Evolutionary conservation across 2,797 vertebrate species (phyloP).

Genomic region (Manis crassicaudata): DNA sequence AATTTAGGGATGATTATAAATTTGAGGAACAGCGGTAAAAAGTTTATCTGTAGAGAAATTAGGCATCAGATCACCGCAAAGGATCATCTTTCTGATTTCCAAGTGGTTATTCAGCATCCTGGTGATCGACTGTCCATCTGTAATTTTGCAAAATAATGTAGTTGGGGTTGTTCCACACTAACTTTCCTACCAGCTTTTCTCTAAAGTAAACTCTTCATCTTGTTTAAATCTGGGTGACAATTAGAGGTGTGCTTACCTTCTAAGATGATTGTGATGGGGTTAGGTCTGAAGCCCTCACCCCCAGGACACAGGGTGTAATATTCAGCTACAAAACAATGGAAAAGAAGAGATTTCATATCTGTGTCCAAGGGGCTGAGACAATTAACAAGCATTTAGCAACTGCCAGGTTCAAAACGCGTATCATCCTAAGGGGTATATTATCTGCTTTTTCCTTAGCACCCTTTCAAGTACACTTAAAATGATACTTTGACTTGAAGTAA

Average conservation of each 20-base stretch:
- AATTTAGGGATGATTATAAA: background rate
- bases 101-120: background rate
- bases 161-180: background rate
- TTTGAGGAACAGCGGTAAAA: background rate
- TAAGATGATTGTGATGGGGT: constrained; percentile 91
- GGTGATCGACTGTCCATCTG: background rate
- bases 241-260: constrained; percentile 86
- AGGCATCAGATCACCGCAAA: background rate
- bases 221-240: background rate
- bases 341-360: background rate
- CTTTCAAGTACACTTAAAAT: background rate
- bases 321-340: constrained; percentile 84
- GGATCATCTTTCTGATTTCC: background rate
- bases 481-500: background rate
- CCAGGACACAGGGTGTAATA: constrained; percentile 92
- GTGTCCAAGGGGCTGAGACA: background rate
- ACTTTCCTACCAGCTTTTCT: background rate
- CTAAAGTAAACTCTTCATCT: background rate
- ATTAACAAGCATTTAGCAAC: background rate
- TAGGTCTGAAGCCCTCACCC: constrained; percentile 91
- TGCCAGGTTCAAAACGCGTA: constrained; percentile 38
- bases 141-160: background rate
- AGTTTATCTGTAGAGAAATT: background rate
- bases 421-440: background rate
- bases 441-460: background rate